Evolutionary conservation across 2,113 vertebrate species (phyloP), one percentile per base, ranked within the genome.

Genomic region (Zapus hudsonius): DNA sequence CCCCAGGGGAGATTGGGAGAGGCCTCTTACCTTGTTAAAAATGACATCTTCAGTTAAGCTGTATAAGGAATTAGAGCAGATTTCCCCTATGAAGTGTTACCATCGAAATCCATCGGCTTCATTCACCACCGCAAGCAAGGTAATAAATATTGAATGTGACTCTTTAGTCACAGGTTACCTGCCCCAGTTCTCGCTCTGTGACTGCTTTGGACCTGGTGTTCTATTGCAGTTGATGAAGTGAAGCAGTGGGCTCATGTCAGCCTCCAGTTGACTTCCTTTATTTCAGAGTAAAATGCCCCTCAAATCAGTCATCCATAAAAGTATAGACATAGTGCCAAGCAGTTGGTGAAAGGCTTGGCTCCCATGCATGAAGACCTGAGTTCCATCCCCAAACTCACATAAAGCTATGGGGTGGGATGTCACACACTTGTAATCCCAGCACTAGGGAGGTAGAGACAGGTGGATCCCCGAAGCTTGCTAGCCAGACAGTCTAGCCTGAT

Each of bases 41-140:
- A 95, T 42, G 63, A 79, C 59, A 10, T 40, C 94, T 96, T 95
- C 84, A 95, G 40, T 95, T 91, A 1, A 23, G 61, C 15, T 93
- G 76, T 90, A 76, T 88, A 78, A 92, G 55, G 55, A 38, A 55
- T n/a, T 72, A 86, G 31, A 80, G 69, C 78, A 95, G 72, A 81
- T 94, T 75, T 74, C 63, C 47, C 63, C 57, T 64, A 19, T 44
- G 82, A 87, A 90, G 36, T 16, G 3, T 82, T 67, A 74, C 13
- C 2, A 20, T 83, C 93, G 17, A 74, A 72, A 87, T 15, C 57
- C 74, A 92, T 89, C 15, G 81, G 25, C n/a, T 42, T 12, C 88
- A 3, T 33, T 57, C 66, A 25, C 89, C 33, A 66, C 25, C 19
- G 5, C 16, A 12, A 67, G n/a, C 82, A 72, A 67, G 74, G 80